Evolutionary conservation across 2,888 invertebrate genomes (phyloP).

Genomic region (Chrysodeixis includens): DNA sequence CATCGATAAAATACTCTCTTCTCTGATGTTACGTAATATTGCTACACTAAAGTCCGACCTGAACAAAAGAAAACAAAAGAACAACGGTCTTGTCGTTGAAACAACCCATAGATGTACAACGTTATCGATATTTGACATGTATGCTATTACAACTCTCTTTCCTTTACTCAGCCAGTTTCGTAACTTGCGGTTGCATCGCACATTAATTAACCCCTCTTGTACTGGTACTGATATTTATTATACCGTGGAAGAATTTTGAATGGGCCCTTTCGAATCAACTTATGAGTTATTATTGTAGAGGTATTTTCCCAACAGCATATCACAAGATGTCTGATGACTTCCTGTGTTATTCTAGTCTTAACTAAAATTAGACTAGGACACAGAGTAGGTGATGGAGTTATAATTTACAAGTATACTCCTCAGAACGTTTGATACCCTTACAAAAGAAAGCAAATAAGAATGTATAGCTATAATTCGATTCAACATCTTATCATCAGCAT

Average conservation of each 20-base stretch:
- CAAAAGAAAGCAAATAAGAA: neutral
- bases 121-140: neutral
- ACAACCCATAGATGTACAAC: neutral
- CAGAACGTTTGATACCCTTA: neutral
- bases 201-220: constrained; percentile 53
- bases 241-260: constrained; percentile 35
- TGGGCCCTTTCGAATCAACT: constrained; percentile 17
- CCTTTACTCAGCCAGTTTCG: constrained; percentile 50
- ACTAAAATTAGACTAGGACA: too few species aligned
- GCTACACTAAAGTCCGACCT: neutral
- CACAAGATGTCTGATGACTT: too few species aligned
- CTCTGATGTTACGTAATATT: too few species aligned
- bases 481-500: constrained; percentile 19
- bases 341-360: too few species aligned
- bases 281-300: neutral
- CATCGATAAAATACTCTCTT: neutral
- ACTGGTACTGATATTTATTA: constrained; percentile 35
- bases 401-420: neutral
- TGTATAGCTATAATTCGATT: neutral
- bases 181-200: constrained; percentile 51
- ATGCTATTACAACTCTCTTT: neutral
- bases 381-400: too few species aligned
- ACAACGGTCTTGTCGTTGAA: neutral
- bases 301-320: constrained; percentile 2
- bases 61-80: neutral